These are phyloP conservation scores for Epizoanthus scotinus DNA, from an alignment of 92 coral and sea anemone species.

Conservation along the genomic window DNA sequence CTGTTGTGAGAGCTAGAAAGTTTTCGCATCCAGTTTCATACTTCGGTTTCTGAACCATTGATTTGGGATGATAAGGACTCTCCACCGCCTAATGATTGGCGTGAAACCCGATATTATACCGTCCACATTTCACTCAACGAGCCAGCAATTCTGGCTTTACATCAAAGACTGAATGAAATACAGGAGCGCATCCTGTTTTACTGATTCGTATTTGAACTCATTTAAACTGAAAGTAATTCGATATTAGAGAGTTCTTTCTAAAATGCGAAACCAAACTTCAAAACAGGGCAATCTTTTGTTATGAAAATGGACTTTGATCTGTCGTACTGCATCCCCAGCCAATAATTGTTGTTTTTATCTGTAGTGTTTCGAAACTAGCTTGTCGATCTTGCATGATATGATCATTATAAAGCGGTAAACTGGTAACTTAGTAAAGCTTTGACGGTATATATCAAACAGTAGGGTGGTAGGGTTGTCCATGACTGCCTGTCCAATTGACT, in stretches of 20 bases:
- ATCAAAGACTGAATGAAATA: not conserved
- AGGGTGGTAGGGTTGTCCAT: too few relatives aligned
- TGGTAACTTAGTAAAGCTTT: too few relatives aligned
- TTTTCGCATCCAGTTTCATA: too few relatives aligned
- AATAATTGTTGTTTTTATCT: not conserved
- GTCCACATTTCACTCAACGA: not conserved
- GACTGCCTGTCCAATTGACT: too few relatives aligned
- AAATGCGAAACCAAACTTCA: not conserved
- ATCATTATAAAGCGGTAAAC: too few relatives aligned
- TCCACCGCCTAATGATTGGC: not conserved
- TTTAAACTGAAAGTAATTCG: not conserved
- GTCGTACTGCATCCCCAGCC: not conserved
- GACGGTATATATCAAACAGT: too few relatives aligned
- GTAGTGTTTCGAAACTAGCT: not conserved
- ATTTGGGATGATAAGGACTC: not conserved
- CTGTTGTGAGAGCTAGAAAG: not conserved
- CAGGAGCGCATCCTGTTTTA: not conserved
- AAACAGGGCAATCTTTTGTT: not conserved
- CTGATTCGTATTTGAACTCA: not conserved
- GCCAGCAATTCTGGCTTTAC: not conserved
- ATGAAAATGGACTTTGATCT: conserved; percentile 3
- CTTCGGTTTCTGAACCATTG: not conserved
- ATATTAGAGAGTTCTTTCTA: too few relatives aligned
- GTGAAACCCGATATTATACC: not conserved
- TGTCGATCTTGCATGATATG: not conserved